Evolutionary conservation across 2,113 vertebrate species (phyloP).

Genomic region (Mustela nigripes): DNA sequence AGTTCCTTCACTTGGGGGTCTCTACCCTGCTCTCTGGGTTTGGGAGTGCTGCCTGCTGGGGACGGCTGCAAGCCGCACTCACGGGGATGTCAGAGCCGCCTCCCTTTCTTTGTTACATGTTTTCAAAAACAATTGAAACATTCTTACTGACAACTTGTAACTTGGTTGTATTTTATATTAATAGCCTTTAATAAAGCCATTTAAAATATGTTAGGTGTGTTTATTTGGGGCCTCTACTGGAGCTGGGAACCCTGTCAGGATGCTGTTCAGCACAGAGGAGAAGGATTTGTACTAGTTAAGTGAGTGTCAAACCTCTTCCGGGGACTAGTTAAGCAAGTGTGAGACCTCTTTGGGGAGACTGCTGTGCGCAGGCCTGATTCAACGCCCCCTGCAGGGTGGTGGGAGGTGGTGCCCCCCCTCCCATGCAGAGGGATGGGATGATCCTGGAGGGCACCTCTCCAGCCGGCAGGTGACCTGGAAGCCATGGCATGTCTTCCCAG

Average conservation of each 20-base stretch:
- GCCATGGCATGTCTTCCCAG: not conserved
- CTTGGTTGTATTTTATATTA: conserved; percentile 89
- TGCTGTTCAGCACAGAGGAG: not conserved
- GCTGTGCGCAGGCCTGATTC: fast-evolving
- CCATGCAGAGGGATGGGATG: too few relatives aligned
- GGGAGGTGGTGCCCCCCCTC: not conserved
- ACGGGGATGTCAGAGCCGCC: fast-evolving
- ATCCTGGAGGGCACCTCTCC: fast-evolving
- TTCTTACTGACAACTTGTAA: conserved; percentile 88
- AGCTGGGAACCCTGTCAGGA: not conserved
- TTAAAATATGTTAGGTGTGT: conserved; percentile 77
- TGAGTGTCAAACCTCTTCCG: not conserved
- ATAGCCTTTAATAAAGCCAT: conserved; percentile 90
- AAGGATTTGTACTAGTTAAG: not conserved
- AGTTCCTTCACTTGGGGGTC: not conserved
- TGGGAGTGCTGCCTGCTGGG: conserved; percentile 48
- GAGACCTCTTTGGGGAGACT: not conserved
- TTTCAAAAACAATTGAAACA: conserved; percentile 82
- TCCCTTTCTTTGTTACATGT: conserved; percentile 86
- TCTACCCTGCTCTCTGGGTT: not conserved
- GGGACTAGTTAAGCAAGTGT: not conserved
- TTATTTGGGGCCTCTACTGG: not conserved
- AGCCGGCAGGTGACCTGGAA: not conserved
- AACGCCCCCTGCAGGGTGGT: fast-evolving
- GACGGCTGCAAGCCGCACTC: not conserved